These are phyloP conservation scores for Labeo catla DNA, from an alignment of 2,113 vertebrate species.

Conservation along the genomic window DNA sequence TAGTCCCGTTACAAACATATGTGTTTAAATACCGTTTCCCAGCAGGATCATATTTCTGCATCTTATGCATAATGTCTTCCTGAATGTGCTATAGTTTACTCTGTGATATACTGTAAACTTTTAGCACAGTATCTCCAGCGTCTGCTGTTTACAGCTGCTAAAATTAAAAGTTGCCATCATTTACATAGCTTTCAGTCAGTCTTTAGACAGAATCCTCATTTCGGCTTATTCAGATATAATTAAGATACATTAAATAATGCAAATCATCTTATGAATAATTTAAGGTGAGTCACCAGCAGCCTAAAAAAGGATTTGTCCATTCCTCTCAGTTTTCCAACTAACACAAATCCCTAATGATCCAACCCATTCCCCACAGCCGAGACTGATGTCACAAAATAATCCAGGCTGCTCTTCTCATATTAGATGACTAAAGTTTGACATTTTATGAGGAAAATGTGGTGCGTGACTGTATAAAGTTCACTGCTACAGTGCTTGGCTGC, in stretches of 20 bases:
- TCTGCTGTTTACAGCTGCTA: neutral
- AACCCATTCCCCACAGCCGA: neutral
- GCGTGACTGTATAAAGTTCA: neutral
- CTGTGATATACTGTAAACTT: neutral
- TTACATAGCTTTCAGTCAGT: neutral
- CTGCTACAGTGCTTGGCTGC: neutral
- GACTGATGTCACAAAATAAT: neutral
- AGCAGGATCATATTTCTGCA: conserved; percentile 34
- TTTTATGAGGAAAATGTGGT: neutral
- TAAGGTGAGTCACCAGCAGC: neutral
- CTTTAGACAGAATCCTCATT: neutral
- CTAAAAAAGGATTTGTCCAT: neutral
- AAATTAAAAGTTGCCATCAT: neutral
- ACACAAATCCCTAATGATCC: conserved; percentile 13
- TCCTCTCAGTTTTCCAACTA: neutral
- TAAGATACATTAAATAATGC: neutral
- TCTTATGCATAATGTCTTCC: conserved; percentile 8
- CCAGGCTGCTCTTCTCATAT: neutral
- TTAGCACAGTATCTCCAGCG: neutral
- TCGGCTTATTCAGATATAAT: neutral
- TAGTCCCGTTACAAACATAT: conserved; percentile 3
- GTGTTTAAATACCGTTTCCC: conserved; percentile 29
- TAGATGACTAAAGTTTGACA: neutral
- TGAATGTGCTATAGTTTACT: neutral
- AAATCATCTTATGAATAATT: neutral